phyloP scores from a whole-genome alignment of 1,140 invertebrate genomes.

The Hycleus cichorii region DNA sequence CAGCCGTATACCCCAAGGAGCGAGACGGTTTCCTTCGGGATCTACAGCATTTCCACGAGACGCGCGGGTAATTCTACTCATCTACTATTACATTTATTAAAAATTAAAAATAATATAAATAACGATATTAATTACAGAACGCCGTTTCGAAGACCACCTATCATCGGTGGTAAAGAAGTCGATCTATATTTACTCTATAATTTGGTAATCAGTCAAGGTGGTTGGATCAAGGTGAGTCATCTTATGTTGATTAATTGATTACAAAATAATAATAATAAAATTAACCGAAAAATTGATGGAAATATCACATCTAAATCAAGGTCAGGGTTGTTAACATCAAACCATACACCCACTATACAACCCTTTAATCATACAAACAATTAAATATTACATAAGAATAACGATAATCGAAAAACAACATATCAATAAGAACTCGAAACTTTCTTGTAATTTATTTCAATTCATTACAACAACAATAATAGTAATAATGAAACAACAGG shows the following conservation, averaged over 20 bases:
- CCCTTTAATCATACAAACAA: too few relatives aligned
- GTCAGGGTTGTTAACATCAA: constrained; percentile 25
- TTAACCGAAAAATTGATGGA: neutral
- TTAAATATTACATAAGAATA: too few relatives aligned
- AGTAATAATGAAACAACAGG: too few relatives aligned
- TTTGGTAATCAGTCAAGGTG: constrained; percentile 82
- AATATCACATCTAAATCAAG: constrained; percentile 13
- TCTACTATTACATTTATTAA: neutral
- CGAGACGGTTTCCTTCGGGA: constrained; percentile 63
- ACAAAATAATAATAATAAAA: neutral
- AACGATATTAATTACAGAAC: constrained; percentile 53
- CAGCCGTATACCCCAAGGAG: constrained; percentile 61
- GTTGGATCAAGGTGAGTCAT: constrained; percentile 79
- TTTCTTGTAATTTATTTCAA: too few relatives aligned
- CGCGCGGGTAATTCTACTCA: constrained; percentile 57
- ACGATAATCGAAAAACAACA: too few relatives aligned
- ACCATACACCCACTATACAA: too few relatives aligned
- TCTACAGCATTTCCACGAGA: constrained; percentile 65
- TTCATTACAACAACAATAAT: too few relatives aligned
- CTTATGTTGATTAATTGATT: neutral
- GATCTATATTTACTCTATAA: constrained; percentile 86
- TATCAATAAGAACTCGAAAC: too few relatives aligned
- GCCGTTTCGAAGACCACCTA: constrained; percentile 64
- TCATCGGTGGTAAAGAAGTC: constrained; percentile 80
- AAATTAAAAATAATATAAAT: neutral